phyloP scores from a whole-genome alignment of 2,113 vertebrate genomes.

The Caranx ignobilis region DNA sequence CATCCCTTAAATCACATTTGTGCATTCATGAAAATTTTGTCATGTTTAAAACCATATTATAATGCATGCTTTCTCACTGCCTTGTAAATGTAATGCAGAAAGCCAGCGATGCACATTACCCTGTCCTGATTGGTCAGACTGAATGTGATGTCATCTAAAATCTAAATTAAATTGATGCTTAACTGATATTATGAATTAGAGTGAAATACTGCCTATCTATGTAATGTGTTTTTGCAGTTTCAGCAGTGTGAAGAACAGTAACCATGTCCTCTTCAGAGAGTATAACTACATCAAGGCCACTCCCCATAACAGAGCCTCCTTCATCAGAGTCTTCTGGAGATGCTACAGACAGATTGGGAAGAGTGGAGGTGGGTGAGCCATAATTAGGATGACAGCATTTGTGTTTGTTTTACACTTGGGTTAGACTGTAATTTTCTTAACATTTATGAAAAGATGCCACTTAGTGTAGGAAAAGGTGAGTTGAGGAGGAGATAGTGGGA shows the following conservation, averaged over 20 bases:
- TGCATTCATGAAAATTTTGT: neutral
- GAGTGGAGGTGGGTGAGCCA: slow-evolving; percentile 87
- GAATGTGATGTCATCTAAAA: too few species aligned
- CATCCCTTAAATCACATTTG: neutral
- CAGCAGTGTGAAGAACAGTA: slow-evolving; percentile 94
- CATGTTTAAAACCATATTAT: too few species aligned
- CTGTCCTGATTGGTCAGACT: too few species aligned
- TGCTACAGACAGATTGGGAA: slow-evolving; percentile 96
- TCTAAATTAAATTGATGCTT: too few species aligned
- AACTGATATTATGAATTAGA: neutral
- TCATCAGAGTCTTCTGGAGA: slow-evolving; percentile 95
- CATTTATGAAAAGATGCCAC: too few species aligned
- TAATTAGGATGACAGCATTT: neutral
- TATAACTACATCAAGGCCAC: slow-evolving; percentile 94
- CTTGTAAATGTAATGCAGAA: neutral
- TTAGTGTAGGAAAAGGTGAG: too few species aligned
- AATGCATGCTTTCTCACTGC: too few species aligned
- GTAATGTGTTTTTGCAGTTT: slow-evolving; percentile 85
- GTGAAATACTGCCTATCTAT: neutral
- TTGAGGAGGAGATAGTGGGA: too few species aligned
- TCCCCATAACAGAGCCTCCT: slow-evolving; percentile 92
- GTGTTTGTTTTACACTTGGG: neutral
- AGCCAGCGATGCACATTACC: too few species aligned
- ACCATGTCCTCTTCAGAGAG: slow-evolving; percentile 95
- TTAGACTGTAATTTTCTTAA: neutral